Base-by-base conservation (phyloP, 2,888 invertebrate species). In the Theodoxus fluviatilis region DNA sequence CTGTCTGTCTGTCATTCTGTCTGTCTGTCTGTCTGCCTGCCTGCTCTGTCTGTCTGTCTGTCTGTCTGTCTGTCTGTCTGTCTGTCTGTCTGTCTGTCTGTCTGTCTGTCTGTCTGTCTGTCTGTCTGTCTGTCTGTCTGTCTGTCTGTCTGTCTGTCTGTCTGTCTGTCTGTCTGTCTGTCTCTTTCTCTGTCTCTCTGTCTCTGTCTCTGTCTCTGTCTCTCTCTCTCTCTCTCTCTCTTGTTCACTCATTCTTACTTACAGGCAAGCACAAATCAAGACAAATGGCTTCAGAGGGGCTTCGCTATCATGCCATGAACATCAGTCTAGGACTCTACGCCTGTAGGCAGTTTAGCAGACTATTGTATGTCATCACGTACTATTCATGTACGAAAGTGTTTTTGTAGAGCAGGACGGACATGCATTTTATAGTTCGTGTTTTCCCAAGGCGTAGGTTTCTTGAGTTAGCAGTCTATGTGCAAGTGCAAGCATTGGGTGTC, bases 151-250 rank as follows among this genome's bases (percentile, higher is more conserved):
- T n/a, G 2, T n/a, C 7, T n/a, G 18, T 52, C 31, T 12, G n/a
- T 33, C 35, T 2, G 4, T 22, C 35, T 15, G 28, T 28, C 38
- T 33, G n/a, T 67, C 52, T 52, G 33, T 67, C 52, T 67, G 52
- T 67, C 52, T 67, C 67, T 67, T 52, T 52, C 52, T 52, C 67
- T 67, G 31, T 7, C 49, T 49, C 67, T 52, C 52, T 55, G 37
- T 67, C 55, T 67, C 67, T 55, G 55, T 67, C 55, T 52, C 67
- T 67, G 22, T 37, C 67, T 67, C 67, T 67, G 55, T 67, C 35
- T 67, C 35, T 67, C 67, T 67, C 55, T 4, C 47, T 43, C 65
- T 22, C 65, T 43, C 66, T 47, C 66, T 28, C 66, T 33, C 65
- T 43, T 22, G 7, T 22, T 18, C 55, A n/a, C 55, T 18, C 55